These are phyloP conservation scores for Hemibates koningsi DNA, from an alignment of 2,113 vertebrate genomes.

Conservation along the genomic window DNA sequence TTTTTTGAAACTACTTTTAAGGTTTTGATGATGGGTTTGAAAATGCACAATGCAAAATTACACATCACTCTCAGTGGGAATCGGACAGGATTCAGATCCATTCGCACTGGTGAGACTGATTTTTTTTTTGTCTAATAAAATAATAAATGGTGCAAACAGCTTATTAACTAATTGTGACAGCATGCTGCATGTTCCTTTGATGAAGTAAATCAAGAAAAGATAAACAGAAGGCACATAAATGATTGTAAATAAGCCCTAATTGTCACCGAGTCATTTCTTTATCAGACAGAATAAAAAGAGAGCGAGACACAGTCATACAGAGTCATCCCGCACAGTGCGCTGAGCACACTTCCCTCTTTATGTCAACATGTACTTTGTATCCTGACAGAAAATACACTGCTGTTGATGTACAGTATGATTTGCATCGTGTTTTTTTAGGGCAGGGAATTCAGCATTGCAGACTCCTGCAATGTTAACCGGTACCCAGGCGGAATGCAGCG, in stretches of 20 bases:
- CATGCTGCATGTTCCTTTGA: not conserved
- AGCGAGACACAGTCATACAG: not conserved
- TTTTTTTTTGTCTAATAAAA: not conserved
- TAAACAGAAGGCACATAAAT: not conserved
- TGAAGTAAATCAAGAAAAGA: constrained; percentile 3
- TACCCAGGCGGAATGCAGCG: not conserved
- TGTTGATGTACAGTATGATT: constrained; percentile 3
- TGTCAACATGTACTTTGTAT: constrained; percentile 13
- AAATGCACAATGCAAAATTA: not conserved
- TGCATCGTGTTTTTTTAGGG: not conserved
- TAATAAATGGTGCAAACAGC: not conserved
- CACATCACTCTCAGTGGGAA: not conserved
- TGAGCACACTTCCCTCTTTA: not conserved
- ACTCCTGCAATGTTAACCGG: not conserved
- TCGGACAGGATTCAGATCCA: not conserved
- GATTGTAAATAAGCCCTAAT: constrained; percentile 18
- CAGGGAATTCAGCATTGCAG: not conserved
- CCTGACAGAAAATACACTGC: not conserved
- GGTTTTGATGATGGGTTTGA: not conserved
- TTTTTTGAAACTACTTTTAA: accelerated
- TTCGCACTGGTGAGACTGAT: not conserved
- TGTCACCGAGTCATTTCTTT: not conserved
- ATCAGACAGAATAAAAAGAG: not conserved
- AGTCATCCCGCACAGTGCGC: not conserved
- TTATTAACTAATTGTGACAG: constrained; percentile 2